Evolutionary conservation across 1,140 invertebrate species (phyloP).

Genomic region (Meloidogyne hapla): DNA sequence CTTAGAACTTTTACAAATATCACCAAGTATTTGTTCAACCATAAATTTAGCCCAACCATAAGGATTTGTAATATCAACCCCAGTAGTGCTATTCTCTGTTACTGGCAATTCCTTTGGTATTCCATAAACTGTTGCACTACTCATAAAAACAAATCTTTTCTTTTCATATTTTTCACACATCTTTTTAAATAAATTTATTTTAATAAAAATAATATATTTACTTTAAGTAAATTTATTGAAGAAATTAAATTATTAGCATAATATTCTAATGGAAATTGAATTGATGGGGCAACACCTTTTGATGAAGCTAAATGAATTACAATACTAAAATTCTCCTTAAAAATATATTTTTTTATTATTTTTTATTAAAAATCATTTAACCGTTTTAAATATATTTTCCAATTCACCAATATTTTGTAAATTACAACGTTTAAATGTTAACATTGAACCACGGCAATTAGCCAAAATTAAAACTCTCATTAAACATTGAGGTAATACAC

Average conservation of each 20-base stretch:
- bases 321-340: slow-evolving; percentile 6
- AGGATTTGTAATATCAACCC: background rate
- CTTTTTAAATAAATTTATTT: background rate
- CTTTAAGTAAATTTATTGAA: slow-evolving; percentile 4
- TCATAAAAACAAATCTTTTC: slow-evolving; percentile 4
- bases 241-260: slow-evolving; percentile 6
- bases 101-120: background rate
- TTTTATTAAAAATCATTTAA: background rate
- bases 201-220: background rate
- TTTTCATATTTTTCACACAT: slow-evolving; percentile 4
- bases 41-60: background rate
- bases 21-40: background rate
- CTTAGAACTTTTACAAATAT: background rate
- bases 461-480: slow-evolving; percentile 6
- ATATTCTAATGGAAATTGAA: slow-evolving; percentile 1
- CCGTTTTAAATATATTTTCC: background rate
- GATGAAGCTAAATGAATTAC: slow-evolving; percentile 5
- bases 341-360: background rate
- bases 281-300: background rate
- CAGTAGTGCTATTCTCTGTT: background rate
- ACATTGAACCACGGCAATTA: background rate
- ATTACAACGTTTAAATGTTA: slow-evolving; percentile 3
- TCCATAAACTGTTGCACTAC: slow-evolving; percentile 3
- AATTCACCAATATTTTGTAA: slow-evolving; percentile 6
- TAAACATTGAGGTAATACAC: background rate